These are phyloP conservation scores for Drusus annulatus DNA, from an alignment of 1,140 invertebrate genomes.

Conservation along the genomic window DNA sequence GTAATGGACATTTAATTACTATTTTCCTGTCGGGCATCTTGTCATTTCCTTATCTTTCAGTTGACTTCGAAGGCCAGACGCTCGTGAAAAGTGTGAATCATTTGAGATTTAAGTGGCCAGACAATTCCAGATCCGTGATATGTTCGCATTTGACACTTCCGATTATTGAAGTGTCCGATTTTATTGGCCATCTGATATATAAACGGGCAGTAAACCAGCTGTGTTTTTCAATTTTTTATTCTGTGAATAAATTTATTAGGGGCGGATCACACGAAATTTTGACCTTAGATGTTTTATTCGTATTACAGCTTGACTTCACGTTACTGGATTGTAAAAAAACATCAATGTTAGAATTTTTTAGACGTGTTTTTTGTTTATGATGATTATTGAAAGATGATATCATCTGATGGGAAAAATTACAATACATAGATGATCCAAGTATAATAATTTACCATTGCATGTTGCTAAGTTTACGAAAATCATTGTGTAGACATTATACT, in stretches of 20 bases:
- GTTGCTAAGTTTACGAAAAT: no score
- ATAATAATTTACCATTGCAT: no score
- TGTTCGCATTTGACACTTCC: not conserved
- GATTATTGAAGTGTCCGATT: slow-evolving; percentile 1
- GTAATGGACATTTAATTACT: not conserved
- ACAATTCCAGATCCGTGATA: not conserved
- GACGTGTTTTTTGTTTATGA: no score
- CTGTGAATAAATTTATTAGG: not conserved
- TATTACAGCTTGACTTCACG: not conserved
- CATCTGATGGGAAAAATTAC: slow-evolving; percentile 5
- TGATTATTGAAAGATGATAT: slow-evolving; percentile 3
- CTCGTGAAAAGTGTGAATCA: no score
- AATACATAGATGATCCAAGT: not conserved
- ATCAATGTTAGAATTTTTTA: not conserved
- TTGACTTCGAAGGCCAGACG: not conserved
- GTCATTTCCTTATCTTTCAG: not conserved
- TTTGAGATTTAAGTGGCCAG: not conserved
- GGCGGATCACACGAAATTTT: not conserved
- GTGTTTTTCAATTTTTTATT: not conserved
- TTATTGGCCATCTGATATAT: not conserved
- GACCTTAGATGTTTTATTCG: slow-evolving; percentile 7
- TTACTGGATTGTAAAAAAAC: not conserved
- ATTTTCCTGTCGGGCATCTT: not conserved
- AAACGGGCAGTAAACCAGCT: not conserved
- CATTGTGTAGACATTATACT: no score